Percentiles rank a stretch among this genome's conserved stretches.
Evolutionary conservation across 2,888 invertebrate species (phyloP).

Genomic region (Tipula lateralis): DNA sequence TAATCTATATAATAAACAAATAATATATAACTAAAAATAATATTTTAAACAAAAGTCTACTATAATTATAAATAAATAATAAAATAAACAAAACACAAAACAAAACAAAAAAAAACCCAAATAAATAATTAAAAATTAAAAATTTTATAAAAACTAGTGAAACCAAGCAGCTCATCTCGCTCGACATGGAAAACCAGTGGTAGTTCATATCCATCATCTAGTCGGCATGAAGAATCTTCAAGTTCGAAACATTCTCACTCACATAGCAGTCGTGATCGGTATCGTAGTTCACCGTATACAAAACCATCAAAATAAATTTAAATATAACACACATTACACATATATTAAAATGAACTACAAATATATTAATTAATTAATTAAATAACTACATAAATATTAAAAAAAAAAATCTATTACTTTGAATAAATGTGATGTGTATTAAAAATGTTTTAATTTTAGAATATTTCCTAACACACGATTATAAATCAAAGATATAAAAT

Average conservation of each 20-base stretch:
- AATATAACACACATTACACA: not conserved
- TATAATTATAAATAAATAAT: constrained; percentile 29
- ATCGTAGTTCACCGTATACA: constrained; percentile 56
- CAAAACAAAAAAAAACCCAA: constrained; percentile 32
- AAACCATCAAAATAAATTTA: constrained; percentile 44
- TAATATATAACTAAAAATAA: constrained; percentile 29
- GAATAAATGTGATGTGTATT: not conserved
- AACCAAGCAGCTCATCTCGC: constrained; percentile 34
- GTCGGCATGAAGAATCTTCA: constrained; percentile 34
- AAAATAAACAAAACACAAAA: constrained; percentile 31
- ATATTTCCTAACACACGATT: not conserved
- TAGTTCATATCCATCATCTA: constrained; percentile 34
- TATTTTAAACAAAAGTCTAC: constrained; percentile 25
- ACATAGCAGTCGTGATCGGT: constrained; percentile 45
- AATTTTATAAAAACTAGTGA: constrained; percentile 34
- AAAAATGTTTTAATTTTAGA: not conserved
- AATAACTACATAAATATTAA: constrained; percentile 1
- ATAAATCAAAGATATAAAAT: not conserved
- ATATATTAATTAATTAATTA: constrained; percentile 6
- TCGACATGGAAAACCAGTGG: constrained; percentile 36
- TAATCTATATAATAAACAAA: constrained; percentile 27
- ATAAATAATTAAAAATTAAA: constrained; percentile 31
- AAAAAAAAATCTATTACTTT: not conserved
- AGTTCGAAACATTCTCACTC: constrained; percentile 35
- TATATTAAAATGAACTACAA: constrained; percentile 13